Conservation (phyloP, 2,113 vertebrate species). For the Seriola aureovittata region DNA sequence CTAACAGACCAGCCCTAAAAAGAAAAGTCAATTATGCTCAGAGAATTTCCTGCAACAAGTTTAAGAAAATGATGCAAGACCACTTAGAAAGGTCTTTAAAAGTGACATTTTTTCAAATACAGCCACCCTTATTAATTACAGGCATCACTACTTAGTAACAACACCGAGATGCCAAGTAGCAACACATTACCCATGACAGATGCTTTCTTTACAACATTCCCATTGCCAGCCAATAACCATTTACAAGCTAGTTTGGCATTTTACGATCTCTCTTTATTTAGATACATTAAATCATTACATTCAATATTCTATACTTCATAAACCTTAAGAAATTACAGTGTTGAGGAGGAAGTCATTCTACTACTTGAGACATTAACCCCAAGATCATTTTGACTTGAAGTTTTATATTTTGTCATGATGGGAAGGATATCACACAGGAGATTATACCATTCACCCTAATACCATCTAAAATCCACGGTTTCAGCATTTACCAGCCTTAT, state of each 20-base stretch:
- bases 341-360: slow-evolving; percentile 21
- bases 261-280: slow-evolving; percentile 65
- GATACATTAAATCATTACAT: slow-evolving; percentile 56
- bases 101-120: neutral
- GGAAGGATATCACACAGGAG: slow-evolving; percentile 9
- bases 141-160: slow-evolving; percentile 27
- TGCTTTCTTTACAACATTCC: slow-evolving; percentile 53
- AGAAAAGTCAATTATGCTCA: slow-evolving; percentile 32
- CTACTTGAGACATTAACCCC: slow-evolving; percentile 33
- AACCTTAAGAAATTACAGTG: slow-evolving; percentile 36
- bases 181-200: slow-evolving; percentile 45
- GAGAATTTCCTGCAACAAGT: slow-evolving; percentile 4
- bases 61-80: neutral
- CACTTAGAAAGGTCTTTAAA: slow-evolving; percentile 34
- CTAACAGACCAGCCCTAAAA: slow-evolving; percentile 25
- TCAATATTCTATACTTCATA: slow-evolving; percentile 58
- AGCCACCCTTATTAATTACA: slow-evolving; percentile 31
- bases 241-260: slow-evolving; percentile 63
- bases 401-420: slow-evolving; percentile 12
- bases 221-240: slow-evolving; percentile 41
- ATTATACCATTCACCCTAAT: slow-evolving; percentile 27
- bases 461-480: slow-evolving; percentile 41
- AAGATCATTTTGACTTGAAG: slow-evolving; percentile 12
- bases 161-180: slow-evolving; percentile 31
- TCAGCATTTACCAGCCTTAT: slow-evolving; percentile 26